Evolutionary conservation across 2,888 invertebrate species (phyloP), one percentile per base, ranked within the genome.

Genomic region (Ectropis crepuscularia): DNA sequence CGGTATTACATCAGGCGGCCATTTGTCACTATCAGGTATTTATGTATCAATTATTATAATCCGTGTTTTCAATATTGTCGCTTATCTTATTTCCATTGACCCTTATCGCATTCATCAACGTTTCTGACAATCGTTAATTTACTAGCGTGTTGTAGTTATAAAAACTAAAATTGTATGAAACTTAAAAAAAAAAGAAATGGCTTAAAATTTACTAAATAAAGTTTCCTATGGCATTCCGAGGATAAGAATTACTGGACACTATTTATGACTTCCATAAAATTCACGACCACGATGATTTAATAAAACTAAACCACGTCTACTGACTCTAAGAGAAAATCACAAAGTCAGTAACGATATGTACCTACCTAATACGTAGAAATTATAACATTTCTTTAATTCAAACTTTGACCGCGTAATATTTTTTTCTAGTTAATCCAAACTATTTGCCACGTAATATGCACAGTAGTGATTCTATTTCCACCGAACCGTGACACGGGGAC

Each of bases 401-500:
- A 28, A 28, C 16, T 28, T 28, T 28, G 16, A 28, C 16, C 16
- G n/a, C 16, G 16, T 28, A 28, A 28, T 28, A 28, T 28, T 28
- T 28, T 2, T 28, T 28, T 28, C 2, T 28, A 28, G 16, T 28
- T 28, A 28, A 28, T n/a, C 43, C n/a, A n/a, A 39, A 53, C n/a
- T 36, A 37, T 36, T 58, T 45, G 39, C 39, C 46, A 28, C 46
- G 0, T 36, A 54, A 49, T 39, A 9, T 59, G 9, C 39, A 55
- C 45, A 28, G 55, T 53, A 68, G 58, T 60, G 49, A 51, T 54
- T 58, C 63, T 64, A 71, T 72, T 71, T 71, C 69, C 71, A 70
- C 54, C 48, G 65, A 62, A 67, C 57, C 71, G 66, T 63, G 70
- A 65, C 70, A 69, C 71, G 69, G 68, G 70, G 74, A 76, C 77